Base-by-base conservation (phyloP, 2,797 vertebrate species). In the Perodicticus potto region DNA sequence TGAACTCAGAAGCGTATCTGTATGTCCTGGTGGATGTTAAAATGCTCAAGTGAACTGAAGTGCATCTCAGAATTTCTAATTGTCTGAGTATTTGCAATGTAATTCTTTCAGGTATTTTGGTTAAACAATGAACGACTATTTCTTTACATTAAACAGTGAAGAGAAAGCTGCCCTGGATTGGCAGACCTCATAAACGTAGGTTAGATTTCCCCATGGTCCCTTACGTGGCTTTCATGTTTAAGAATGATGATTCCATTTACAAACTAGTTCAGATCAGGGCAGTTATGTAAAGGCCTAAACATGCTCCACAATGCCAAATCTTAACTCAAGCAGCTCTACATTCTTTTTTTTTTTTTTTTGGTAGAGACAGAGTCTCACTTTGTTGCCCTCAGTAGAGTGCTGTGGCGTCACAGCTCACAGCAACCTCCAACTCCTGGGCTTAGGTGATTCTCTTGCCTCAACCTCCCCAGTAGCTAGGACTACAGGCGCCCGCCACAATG, bases 241-340 rank as follows among this genome's bases (percentile, higher is more conserved):
- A 97, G 86, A 86, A 95, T 3, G 59, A 70, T 86, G 69, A 92
- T 73, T 85, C 93, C 93, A 67, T 82, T 85, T 89, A 90, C 85
- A 97, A 97, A 97, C 96, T 96, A 89, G 96, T 97, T 98, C 97
- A 98, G 93, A 63, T 22, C 7, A 7, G 19, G 3, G 2, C 13
- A 7, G 72, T 70, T 43, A 72, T 1, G 1, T 97, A 84, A 97
- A 96, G 86, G 87, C 84, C 95, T 53, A 87, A 81, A 87, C 4
- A 34, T 61, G 22, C 23, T 40, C 70, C n/a, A 69, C 16, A 89
- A 9, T 23, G 49, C 57, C 89, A 1, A 70, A 67, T 37, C 59
- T 22, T n/a, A 94, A 37, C 61, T n/a, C 16, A 7, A 78, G 13
- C n/a, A 85, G 61, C 74, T 74, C 80, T 53, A 34, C 17, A 32